Percentiles rank a stretch among this genome's conserved stretches.
Evolutionary conservation across 2,888 invertebrate species (phyloP).

Genomic region (Cheilosia scutellata): DNA sequence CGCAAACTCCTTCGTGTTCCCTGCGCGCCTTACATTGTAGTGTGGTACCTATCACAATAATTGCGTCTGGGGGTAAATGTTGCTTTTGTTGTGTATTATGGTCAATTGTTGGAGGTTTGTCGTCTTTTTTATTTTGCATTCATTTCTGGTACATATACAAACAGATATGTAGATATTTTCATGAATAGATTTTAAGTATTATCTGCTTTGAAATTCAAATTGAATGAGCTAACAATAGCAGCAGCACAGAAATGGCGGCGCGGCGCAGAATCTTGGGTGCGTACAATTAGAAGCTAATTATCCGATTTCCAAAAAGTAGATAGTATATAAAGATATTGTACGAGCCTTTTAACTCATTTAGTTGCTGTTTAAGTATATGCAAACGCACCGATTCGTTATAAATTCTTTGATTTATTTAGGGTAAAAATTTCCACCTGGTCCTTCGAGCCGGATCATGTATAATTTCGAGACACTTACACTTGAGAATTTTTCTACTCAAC

Average conservation of each 20-base stretch:
- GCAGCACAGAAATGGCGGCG: neutral
- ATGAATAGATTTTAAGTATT: conserved; percentile 23
- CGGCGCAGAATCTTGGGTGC: conserved; percentile 31
- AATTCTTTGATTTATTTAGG: too few species aligned
- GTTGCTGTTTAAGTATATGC: too few species aligned
- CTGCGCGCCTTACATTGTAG: conserved; percentile 1
- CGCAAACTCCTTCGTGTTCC: conserved; percentile 18
- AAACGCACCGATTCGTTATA: too few species aligned
- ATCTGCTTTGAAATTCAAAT: conserved; percentile 51
- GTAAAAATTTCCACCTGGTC: too few species aligned
- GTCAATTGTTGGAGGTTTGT: conserved; percentile 37
- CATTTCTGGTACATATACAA: conserved; percentile 2
- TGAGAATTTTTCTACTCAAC: too few species aligned
- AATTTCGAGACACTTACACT: too few species aligned
- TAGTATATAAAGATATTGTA: too few species aligned
- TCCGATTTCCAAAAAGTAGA: conserved; percentile 16
- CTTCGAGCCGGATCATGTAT: too few species aligned
- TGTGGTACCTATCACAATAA: neutral
- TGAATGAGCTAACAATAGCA: conserved; percentile 31
- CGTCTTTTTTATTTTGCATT: neutral
- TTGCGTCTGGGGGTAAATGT: conserved; percentile 28
- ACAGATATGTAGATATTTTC: conserved; percentile 12
- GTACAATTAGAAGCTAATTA: conserved; percentile 64
- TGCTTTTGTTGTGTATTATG: conserved; percentile 20
- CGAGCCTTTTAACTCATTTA: too few species aligned